Evolutionary conservation across 2,888 invertebrate genomes (phyloP).

Genomic region (Torymus aiolomorphi): DNA sequence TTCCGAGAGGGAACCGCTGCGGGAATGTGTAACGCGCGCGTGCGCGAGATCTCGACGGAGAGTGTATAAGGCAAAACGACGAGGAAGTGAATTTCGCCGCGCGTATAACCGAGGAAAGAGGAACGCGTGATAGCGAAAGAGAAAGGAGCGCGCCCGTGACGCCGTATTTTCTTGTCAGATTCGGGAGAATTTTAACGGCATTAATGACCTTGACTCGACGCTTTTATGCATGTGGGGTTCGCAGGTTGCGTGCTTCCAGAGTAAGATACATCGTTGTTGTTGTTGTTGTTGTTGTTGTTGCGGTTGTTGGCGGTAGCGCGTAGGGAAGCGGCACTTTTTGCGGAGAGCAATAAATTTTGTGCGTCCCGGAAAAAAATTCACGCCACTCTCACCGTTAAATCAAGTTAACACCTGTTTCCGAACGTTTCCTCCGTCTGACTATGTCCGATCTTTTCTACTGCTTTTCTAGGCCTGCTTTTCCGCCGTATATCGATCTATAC

Average conservation of each 20-base stretch:
- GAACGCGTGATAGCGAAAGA: not conserved
- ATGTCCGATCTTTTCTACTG: too few species aligned
- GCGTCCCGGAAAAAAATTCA: too few species aligned
- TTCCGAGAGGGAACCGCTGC: not conserved
- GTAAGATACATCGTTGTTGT: too few species aligned
- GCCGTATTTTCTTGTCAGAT: not conserved
- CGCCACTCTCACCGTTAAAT: too few species aligned
- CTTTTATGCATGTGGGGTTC: not conserved
- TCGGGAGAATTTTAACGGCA: conserved; percentile 14
- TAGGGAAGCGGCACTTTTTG: too few species aligned
- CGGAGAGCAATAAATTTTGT: too few species aligned
- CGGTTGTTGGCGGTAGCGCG: too few species aligned
- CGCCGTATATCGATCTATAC: too few species aligned
- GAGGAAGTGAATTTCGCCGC: conserved; percentile 7
- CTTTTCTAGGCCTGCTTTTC: too few species aligned
- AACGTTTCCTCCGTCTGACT: not conserved
- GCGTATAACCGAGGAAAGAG: not conserved
- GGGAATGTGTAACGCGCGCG: not conserved
- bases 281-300: too few species aligned
- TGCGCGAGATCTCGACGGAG: not conserved
- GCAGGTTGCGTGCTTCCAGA: not conserved
- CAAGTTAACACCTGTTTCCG: too few species aligned
- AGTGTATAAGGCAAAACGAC: not conserved
- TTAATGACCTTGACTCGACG: not conserved
- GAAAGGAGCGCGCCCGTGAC: not conserved